Percentiles rank a stretch among this genome's conserved stretches.
Conservation (phyloP, 2,888 invertebrate genomes). For the Heliconius sara region DNA sequence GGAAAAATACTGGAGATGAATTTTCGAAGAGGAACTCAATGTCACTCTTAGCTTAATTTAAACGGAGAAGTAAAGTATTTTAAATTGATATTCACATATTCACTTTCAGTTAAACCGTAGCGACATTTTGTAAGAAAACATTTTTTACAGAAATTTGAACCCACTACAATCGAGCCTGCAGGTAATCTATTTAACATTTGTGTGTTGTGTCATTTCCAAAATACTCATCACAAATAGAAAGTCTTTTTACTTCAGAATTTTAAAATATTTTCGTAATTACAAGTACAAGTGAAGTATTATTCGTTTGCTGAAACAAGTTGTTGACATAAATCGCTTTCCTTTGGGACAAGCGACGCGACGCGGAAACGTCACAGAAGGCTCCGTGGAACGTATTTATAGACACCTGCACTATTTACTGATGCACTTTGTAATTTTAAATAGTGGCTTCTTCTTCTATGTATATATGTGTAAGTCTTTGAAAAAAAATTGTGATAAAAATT, state of each 20-base stretch:
- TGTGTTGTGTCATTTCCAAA: neutral
- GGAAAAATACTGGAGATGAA: too few species aligned
- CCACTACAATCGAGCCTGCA: too few species aligned
- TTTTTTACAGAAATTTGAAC: too few species aligned
- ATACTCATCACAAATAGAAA: neutral
- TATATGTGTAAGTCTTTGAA: neutral
- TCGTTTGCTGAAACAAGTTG: slow-evolving; percentile 59
- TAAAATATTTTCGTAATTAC: slow-evolving; percentile 10
- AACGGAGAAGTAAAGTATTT: too few species aligned
- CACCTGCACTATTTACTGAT: slow-evolving; percentile 49
- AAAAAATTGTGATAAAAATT: neutral
- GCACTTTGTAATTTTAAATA: slow-evolving; percentile 21
- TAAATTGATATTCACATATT: too few species aligned
- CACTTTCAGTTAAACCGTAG: too few species aligned
- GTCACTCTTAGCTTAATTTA: too few species aligned
- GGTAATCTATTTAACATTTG: too few species aligned
- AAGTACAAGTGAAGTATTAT: slow-evolving; percentile 32
- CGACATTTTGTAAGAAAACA: too few species aligned
- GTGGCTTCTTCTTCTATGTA: slow-evolving; percentile 9
- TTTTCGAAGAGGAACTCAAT: too few species aligned
- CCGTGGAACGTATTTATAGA: slow-evolving; percentile 72
- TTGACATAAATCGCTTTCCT: slow-evolving; percentile 74
- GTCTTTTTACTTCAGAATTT: neutral
- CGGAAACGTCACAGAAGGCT: slow-evolving; percentile 71
- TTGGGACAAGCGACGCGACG: slow-evolving; percentile 63